Conservation (phyloP, 2,888 invertebrate genomes). For the Hypena proboscidalis region DNA sequence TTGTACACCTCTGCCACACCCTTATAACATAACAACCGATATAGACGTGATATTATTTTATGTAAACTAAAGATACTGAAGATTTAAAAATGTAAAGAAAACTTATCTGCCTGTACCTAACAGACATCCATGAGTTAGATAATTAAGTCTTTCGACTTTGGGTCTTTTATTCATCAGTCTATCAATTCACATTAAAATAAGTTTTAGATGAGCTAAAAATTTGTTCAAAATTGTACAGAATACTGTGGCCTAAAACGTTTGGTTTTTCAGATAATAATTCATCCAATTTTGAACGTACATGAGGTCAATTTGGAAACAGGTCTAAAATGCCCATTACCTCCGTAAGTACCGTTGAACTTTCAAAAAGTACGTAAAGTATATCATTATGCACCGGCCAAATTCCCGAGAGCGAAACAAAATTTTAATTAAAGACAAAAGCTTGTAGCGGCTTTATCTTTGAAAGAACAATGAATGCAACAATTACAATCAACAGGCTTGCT, state of each 20-base stretch:
- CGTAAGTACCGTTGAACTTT: constrained; percentile 45
- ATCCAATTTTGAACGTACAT: constrained; percentile 18
- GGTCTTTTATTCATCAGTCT: no score
- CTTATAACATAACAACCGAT: no score
- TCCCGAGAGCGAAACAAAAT: constrained; percentile 57
- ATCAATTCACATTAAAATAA: no score
- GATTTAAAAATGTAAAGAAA: no score
- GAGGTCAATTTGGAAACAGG: constrained; percentile 40
- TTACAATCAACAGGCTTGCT: constrained; percentile 60
- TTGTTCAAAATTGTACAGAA: background rate
- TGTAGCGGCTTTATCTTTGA: constrained; percentile 66
- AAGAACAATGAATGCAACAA: constrained; percentile 78
- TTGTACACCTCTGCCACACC: no score
- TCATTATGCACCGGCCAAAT: constrained; percentile 48
- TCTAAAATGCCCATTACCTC: constrained; percentile 38
- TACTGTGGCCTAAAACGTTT: no score
- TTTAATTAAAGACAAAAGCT: constrained; percentile 75
- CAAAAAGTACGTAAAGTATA: constrained; percentile 43
- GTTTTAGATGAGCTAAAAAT: constrained; percentile 1
- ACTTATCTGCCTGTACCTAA: no score
- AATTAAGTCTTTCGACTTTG: no score
- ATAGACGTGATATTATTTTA: no score
- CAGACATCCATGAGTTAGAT: no score
- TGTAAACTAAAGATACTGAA: no score
- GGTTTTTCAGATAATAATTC: no score